These are phyloP conservation scores for Oegoconia quadripuncta DNA, from an alignment of 2,888 invertebrate species.

Conservation along the genomic window DNA sequence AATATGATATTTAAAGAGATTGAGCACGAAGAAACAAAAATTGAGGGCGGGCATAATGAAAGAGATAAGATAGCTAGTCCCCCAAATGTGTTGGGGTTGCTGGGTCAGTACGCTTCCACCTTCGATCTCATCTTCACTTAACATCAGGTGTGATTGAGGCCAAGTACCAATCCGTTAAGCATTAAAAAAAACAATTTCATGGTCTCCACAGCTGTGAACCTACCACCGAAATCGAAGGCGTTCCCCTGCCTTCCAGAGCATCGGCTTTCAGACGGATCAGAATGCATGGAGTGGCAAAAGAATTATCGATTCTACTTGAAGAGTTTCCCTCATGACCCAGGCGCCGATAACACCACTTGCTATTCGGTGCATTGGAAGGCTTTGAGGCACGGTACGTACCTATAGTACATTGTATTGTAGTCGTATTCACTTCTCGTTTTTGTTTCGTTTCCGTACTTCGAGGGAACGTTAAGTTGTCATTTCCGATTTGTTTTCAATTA, in stretches of 20 bases:
- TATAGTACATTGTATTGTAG: neutral
- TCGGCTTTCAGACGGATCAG: slow-evolving; percentile 79
- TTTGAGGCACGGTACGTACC: slow-evolving; percentile 75
- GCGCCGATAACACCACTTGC: slow-evolving; percentile 84
- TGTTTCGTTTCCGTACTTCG: no score
- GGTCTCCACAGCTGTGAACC: slow-evolving; percentile 72
- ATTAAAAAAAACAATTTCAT: no score
- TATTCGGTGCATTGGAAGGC: slow-evolving; percentile 92
- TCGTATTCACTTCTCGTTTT: no score
- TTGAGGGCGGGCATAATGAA: no score
- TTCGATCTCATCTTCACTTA: no score
- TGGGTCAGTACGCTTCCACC: no score
- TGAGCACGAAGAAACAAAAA: no score
- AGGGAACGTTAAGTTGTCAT: neutral
- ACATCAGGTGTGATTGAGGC: no score
- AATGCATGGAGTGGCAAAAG: slow-evolving; percentile 91
- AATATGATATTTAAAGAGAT: no score
- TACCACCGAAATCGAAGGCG: slow-evolving; percentile 81
- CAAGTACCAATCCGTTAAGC: no score
- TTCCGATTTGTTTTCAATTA: neutral
- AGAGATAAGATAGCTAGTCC: no score
- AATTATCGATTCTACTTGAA: slow-evolving; percentile 85
- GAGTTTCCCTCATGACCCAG: slow-evolving; percentile 70
- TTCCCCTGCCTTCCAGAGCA: slow-evolving; percentile 84
- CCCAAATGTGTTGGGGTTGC: no score